Evolutionary conservation across 2,113 vertebrate species (phyloP).

Genomic region (Ivindomyrus marchei): DNA sequence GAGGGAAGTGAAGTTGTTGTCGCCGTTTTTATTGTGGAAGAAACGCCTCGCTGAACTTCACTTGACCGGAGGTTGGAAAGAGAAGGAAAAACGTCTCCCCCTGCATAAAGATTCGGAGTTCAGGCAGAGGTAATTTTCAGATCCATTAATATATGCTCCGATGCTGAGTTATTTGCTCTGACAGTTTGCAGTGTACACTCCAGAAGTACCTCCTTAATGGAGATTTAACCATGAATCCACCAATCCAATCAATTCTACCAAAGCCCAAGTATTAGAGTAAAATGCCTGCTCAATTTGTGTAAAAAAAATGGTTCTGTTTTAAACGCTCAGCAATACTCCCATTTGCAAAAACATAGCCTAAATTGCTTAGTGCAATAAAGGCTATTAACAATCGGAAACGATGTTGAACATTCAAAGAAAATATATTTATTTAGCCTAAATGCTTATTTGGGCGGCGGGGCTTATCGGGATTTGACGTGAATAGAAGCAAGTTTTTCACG

Average conservation of each 20-base stretch:
- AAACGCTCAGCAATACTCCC: neutral
- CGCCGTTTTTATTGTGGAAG: conserved; percentile 23
- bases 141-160: neutral
- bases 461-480: neutral
- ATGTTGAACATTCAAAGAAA: neutral
- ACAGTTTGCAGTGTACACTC: neutral
- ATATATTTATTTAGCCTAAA: neutral
- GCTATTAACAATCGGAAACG: neutral
- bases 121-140: neutral
- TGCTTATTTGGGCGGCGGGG: neutral
- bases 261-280: neutral
- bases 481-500: neutral
- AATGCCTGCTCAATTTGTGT: neutral
- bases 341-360: neutral
- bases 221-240: neutral
- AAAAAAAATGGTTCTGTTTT: neutral
- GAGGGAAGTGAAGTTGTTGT: neutral
- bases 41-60: conserved; percentile 24
- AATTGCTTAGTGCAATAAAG: neutral
- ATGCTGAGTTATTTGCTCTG: neutral
- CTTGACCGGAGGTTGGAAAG: conserved; percentile 5
- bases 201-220: neutral
- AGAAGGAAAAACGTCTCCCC: neutral
- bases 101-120: neutral
- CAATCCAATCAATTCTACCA: neutral